These are phyloP conservation scores for Athene cunicularia DNA, from an alignment of 2,113 vertebrate species.

Conservation along the genomic window DNA sequence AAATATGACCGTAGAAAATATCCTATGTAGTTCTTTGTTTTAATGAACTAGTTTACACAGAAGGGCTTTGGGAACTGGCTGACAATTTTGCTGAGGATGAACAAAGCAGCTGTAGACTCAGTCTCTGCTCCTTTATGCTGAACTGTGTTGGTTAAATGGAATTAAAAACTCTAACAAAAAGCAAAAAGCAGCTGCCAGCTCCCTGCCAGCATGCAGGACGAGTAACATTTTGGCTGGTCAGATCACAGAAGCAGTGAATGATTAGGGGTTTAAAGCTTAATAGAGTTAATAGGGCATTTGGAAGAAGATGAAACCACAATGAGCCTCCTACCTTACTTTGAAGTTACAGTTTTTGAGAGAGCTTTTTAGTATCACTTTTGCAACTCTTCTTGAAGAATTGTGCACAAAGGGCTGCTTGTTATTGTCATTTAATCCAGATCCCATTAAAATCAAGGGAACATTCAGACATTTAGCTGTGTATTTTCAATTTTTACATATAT, in stretches of 20 bases:
- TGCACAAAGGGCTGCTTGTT: background rate
- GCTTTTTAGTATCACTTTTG: background rate
- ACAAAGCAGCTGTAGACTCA: background rate
- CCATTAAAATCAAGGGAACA: background rate
- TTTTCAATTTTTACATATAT: background rate
- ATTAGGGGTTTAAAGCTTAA: background rate
- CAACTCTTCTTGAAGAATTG: background rate
- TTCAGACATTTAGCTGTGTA: background rate
- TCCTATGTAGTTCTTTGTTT: background rate
- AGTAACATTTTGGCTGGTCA: background rate
- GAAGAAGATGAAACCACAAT: background rate
- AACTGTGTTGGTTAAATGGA: background rate
- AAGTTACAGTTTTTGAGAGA: background rate
- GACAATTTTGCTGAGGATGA: background rate
- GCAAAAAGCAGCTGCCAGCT: background rate
- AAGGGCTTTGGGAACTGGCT: background rate
- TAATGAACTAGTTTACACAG: conserved; percentile 2
- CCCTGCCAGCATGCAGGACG: background rate
- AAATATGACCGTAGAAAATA: background rate
- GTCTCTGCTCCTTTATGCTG: background rate
- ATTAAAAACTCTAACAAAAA: background rate
- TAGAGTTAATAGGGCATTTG: background rate
- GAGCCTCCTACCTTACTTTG: background rate
- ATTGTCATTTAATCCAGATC: background rate
- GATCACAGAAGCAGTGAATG: background rate